Base-by-base conservation (phyloP, 2,888 invertebrate genomes). In the Xylota sylvarum region DNA sequence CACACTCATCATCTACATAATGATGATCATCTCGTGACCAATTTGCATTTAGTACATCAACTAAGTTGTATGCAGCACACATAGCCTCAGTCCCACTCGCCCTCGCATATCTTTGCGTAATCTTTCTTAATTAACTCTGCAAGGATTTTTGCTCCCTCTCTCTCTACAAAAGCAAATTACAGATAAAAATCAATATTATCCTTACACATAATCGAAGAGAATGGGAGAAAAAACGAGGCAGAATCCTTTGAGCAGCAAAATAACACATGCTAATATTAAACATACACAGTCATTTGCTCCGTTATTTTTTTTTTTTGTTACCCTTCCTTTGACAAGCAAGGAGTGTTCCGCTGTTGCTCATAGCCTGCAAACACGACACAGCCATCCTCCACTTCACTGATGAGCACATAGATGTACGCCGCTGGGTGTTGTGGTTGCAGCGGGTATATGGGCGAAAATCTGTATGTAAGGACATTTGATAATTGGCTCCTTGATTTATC, bases 401-500 rank as follows among this genome's bases (percentile, higher is more conserved):
- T 35, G 6, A 32, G 35, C 62, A 35, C 43, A n/a, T n/a, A 55
- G 43, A 30, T 65, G 14, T 78, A 35, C 12, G 48, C 65, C n/a
- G 37, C 35, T 37, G 19, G 46, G 60, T 58, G 65, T 5, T 56
- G 37, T 30, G 37, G 30, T 43, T n/a, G 10, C 40, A 5, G 6
- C 2, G 64, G 64, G 46, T 43, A 46, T 62, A 56, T 62, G 76
- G 37, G 14, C 46, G 76, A 55, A 73, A 76, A 76, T 82, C 46
- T 77, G 56, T 82, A 56, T 76, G 62, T 76, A 81, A 81, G 69
- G 69, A 69, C 82, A 82, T 82, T 70, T 77, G 82, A 77, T 83
- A 83, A 83, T 82, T 82, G 82, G 76, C 82, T 83, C 65, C 77
- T 77, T 83, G 77, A 83, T 77, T 82, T 82, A 83, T 83, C 77